These are phyloP conservation scores for Zaprionus africanus DNA, from an alignment of 1,140 invertebrate species.

Conservation along the genomic window DNA sequence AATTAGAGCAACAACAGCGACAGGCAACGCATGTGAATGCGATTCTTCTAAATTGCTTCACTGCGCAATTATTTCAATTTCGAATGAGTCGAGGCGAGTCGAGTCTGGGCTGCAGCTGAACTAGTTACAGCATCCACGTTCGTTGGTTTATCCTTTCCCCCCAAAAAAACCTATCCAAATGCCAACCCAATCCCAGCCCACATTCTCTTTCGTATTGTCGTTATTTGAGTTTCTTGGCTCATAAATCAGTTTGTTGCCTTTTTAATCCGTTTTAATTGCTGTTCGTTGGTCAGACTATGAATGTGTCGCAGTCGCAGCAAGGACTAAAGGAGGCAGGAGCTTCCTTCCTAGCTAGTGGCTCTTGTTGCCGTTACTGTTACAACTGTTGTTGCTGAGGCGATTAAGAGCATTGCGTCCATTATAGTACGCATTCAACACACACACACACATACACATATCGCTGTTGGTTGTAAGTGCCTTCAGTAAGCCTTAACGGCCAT, in stretches of 20 bases:
- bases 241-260: conserved; percentile 83
- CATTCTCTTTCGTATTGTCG: conserved; percentile 62
- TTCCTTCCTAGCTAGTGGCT: conserved; percentile 7
- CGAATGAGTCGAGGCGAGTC: conserved; percentile 50
- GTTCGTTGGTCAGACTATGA: conserved; percentile 80
- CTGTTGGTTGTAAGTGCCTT: conserved; percentile 39
- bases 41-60: conserved; percentile 84
- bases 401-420: conserved; percentile 62
- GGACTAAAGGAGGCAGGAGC: conserved; percentile 51
- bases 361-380: conserved; percentile 53
- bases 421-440: conserved; percentile 40
- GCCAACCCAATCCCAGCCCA: neutral
- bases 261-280: conserved; percentile 83
- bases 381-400: conserved; percentile 59
- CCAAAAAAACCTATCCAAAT: neutral
- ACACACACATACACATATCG: conserved; percentile 38
- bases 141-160: neutral
- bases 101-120: conserved; percentile 15
- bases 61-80: conserved; percentile 83
- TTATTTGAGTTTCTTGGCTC: conserved; percentile 79
- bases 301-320: conserved; percentile 68
- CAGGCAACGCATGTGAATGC: conserved; percentile 66
- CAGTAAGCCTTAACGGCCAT: conserved; percentile 67
- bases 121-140: conserved; percentile 6
- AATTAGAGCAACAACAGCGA: conserved; percentile 51